A percentile compares a stretch with the other conserved stretches of the same genome.
Evolutionary conservation across 35 echinoderm and acorn worm genomes (phyloP).

Genomic region (Holothuria glaberrima): DNA sequence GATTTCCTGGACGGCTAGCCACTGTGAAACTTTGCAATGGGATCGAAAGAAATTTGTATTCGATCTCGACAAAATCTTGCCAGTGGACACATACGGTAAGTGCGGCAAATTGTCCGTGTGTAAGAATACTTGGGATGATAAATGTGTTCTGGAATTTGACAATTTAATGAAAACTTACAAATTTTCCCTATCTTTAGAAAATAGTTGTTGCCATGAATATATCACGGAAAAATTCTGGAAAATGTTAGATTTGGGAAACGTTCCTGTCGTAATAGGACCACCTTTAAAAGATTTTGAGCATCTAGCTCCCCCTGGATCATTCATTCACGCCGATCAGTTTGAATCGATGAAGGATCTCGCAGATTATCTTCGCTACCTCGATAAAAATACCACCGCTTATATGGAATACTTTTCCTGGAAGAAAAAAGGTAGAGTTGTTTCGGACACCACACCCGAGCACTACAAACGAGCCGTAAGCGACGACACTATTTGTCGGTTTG

Average conservation of each 20-base stretch:
- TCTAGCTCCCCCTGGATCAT: slow-evolving; percentile 45
- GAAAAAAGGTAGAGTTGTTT: not conserved
- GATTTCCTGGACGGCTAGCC: slow-evolving; percentile 27
- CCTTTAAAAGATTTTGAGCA: slow-evolving; percentile 25
- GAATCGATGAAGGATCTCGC: slow-evolving; percentile 21
- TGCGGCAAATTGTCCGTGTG: slow-evolving; percentile 25
- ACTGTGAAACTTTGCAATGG: slow-evolving; percentile 42
- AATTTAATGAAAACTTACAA: slow-evolving; percentile 55
- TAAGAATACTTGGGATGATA: not conserved
- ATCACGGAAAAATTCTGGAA: slow-evolving; percentile 79
- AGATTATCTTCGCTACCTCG: slow-evolving; percentile 51
- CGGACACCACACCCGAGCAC: not conserved
- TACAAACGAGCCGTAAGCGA: too few species aligned
- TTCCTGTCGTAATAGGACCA: slow-evolving; percentile 50
- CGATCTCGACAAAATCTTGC: not conserved
- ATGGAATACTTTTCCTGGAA: slow-evolving; percentile 74
- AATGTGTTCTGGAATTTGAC: slow-evolving; percentile 28
- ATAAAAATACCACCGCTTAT: slow-evolving; percentile 57
- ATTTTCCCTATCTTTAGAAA: slow-evolving; percentile 70
- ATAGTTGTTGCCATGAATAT: slow-evolving; percentile 67
- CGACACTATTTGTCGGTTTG: too few species aligned
- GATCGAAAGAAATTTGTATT: not conserved
- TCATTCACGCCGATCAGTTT: slow-evolving; percentile 53
- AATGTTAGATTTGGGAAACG: not conserved
- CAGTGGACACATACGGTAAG: slow-evolving; percentile 27